Percentiles rank a stretch among this genome's conserved stretches.
Evolutionary conservation across 1,140 invertebrate species (phyloP).

Genomic region (Scaptomyza montana): DNA sequence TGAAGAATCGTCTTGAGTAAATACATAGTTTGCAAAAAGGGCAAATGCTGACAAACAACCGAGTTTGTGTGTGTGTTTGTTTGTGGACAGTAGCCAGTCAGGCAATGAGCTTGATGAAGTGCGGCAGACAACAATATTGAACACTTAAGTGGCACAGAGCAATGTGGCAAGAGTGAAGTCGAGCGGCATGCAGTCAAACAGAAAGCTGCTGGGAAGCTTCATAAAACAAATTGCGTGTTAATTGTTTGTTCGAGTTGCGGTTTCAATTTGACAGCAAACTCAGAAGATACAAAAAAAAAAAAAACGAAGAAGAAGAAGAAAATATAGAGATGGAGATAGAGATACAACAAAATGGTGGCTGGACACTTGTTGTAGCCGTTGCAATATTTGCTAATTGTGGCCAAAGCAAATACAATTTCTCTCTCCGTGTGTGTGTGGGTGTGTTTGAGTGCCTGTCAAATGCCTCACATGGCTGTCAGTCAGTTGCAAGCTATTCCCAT

Average conservation of each 20-base stretch:
- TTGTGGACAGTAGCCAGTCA: neutral
- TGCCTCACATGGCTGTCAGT: constrained; percentile 37
- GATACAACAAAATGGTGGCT: neutral
- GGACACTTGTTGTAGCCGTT: constrained; percentile 11
- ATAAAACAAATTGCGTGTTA: constrained; percentile 49
- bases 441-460: constrained; percentile 20
- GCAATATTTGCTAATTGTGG: constrained; percentile 40
- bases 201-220: constrained; percentile 27
- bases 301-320: neutral
- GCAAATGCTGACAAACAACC: neutral
- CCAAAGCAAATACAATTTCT: constrained; percentile 35
- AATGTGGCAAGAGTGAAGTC: constrained; percentile 13
- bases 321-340: no score
- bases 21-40: constrained; percentile 30
- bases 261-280: constrained; percentile 34
- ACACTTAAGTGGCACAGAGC: constrained; percentile 22
- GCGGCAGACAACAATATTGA: constrained; percentile 20
- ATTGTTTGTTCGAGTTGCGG: constrained; percentile 53
- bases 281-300: neutral
- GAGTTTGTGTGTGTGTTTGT: constrained; percentile 3
- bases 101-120: constrained; percentile 19
- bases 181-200: neutral
- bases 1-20: constrained; percentile 34
- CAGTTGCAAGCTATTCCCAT: constrained; percentile 11
- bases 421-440: neutral